Percentiles rank a stretch among this genome's conserved stretches.
phyloP scores from a whole-genome alignment of 2,888 invertebrate genomes.

The Stenoptilia bipunctidactyla region DNA sequence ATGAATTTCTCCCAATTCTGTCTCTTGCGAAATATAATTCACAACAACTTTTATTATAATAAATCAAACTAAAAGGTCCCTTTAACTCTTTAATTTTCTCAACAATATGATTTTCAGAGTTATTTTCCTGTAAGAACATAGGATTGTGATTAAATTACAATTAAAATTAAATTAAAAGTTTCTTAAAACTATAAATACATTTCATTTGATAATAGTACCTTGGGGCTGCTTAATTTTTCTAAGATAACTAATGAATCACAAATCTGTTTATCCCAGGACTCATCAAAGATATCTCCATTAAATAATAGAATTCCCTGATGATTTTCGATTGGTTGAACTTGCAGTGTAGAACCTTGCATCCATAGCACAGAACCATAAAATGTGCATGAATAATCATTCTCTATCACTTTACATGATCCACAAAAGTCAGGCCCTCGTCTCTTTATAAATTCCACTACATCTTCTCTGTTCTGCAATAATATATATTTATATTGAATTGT shows the following conservation, averaged over 20 bases:
- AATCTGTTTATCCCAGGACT: constrained; percentile 29
- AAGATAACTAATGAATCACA: constrained; percentile 71
- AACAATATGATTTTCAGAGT: constrained; percentile 31
- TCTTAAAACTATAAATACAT: too few species aligned
- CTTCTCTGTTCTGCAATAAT: constrained; percentile 37
- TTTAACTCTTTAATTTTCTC: constrained; percentile 70
- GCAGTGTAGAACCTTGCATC: constrained; percentile 80
- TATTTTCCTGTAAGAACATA: constrained; percentile 19
- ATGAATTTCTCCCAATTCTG: constrained; percentile 86
- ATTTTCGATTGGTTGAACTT: constrained; percentile 77
- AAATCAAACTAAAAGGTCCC: constrained; percentile 90
- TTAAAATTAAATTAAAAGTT: too few species aligned
- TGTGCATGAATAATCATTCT: constrained; percentile 24
- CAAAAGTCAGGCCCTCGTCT: constrained; percentile 72
- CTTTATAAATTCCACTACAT: constrained; percentile 42
- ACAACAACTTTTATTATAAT: constrained; percentile 71
- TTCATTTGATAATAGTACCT: constrained; percentile 18
- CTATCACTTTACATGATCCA: constrained; percentile 24
- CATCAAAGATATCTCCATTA: constrained; percentile 90
- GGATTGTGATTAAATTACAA: neutral
- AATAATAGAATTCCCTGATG: constrained; percentile 78
- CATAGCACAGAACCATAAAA: constrained; percentile 79
- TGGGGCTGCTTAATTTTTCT: constrained; percentile 28
- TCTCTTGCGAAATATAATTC: constrained; percentile 88
- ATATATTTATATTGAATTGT: too few species aligned